Evolutionary conservation across 2,113 vertebrate species (phyloP), one percentile per base, ranked within the genome.

Genomic region (Sylvilagus bachmani): DNA sequence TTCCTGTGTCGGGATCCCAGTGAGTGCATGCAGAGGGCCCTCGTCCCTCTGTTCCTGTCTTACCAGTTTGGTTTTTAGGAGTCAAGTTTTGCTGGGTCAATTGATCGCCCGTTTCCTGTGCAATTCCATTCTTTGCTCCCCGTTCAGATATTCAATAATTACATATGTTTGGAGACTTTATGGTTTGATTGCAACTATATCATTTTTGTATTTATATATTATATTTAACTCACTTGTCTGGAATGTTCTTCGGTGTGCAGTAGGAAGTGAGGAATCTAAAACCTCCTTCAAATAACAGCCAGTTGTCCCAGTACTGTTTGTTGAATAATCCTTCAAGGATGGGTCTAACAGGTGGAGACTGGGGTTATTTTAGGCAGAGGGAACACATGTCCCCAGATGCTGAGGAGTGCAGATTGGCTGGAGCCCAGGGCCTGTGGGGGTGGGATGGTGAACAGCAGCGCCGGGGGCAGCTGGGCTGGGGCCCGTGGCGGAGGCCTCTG

Each of bases 301-400:
- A 94, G 73, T 95, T 97, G 96, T 93, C 31, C 81, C 11, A 21
- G 66, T 49, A 19, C 88, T 90, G 80, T 92, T 93, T 96, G 66
- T 44, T 91, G 89, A 64, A 16, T 91, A 94, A 95, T 91, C 61
- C 85, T 96, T 90, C 77, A 70, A 84, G 66, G 79, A 91, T 89
- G 58, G 69, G 95, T 58, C 75, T 89, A 90, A 92, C 97, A 97
- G 97, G 96, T 97, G 96, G 96, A 67, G 88, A 78, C 22, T 84
- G 90, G 64, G 66, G 70, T 91, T 97, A 97, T 97, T 97, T 96
- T 91, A 64, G 83, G 93, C 89, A 89, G 80, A 70, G 24, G 61
- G 74, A 94, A 80, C 96, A 97, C 82, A 88, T 96, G 96, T 90
- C 96, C 75, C 70, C 92, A 95, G 88, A 96, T 96, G 89, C 88